These are phyloP conservation scores for Agonopterix arenella DNA, from an alignment of 2,888 invertebrate genomes.

Conservation along the genomic window DNA sequence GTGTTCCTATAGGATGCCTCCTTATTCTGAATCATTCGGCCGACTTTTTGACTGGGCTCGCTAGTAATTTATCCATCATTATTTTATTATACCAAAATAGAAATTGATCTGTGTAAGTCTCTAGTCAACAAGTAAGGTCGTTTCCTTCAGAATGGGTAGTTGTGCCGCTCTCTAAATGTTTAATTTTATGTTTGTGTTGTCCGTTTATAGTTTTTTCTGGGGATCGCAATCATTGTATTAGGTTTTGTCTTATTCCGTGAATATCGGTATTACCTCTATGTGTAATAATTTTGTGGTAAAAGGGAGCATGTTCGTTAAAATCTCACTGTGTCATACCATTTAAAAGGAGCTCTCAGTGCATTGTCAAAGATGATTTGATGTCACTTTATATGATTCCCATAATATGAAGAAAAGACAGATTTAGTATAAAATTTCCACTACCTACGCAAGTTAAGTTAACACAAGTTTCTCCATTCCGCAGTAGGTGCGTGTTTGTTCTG, in stretches of 20 bases:
- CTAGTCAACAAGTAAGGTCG: not conserved
- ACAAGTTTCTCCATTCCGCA: too few relatives aligned
- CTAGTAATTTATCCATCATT: too few relatives aligned
- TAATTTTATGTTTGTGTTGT: slow-evolving; percentile 7
- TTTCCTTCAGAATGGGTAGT: slow-evolving; percentile 10
- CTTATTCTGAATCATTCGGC: slow-evolving; percentile 11
- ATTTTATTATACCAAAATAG: too few relatives aligned
- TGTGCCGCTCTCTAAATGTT: slow-evolving; percentile 14
- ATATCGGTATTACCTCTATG: not conserved
- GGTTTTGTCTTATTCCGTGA: not conserved
- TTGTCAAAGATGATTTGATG: not conserved
- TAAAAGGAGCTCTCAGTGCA: not conserved
- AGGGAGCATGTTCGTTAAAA: not conserved
- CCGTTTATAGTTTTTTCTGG: not conserved
- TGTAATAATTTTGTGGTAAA: not conserved
- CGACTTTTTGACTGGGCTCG: too few relatives aligned
- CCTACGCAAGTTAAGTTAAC: too few relatives aligned
- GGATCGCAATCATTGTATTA: not conserved
- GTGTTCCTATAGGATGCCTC: slow-evolving; percentile 9
- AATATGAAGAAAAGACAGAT: too few relatives aligned
- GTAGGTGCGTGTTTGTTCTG: too few relatives aligned
- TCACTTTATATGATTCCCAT: too few relatives aligned
- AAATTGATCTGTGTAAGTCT: too few relatives aligned
- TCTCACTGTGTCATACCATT: not conserved
- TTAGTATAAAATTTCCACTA: too few relatives aligned